Conservation (phyloP, 2,113 vertebrate genomes). For the Pterocles orientalis region DNA sequence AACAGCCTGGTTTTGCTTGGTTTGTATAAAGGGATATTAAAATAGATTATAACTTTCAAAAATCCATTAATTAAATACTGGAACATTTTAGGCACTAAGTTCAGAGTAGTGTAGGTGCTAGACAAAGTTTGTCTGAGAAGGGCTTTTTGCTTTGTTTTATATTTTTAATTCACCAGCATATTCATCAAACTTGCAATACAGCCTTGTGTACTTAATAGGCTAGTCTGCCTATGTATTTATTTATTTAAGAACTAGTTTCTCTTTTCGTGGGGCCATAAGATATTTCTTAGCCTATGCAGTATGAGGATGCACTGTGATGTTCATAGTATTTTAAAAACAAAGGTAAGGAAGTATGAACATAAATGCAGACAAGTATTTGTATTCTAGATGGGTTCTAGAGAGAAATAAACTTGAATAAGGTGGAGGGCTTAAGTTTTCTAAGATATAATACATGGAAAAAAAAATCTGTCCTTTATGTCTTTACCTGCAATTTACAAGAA, state of each 20-base stretch:
- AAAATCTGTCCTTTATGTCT: not conserved
- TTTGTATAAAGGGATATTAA: not conserved
- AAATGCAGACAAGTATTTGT: not conserved
- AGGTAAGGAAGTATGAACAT: not conserved
- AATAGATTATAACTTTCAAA: constrained; percentile 14
- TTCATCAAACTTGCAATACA: not conserved
- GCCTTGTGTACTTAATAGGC: not conserved
- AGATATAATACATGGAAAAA: not conserved
- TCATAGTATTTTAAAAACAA: not conserved
- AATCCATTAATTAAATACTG: constrained; percentile 1
- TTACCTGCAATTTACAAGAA: constrained; percentile 1
- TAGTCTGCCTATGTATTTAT: not conserved
- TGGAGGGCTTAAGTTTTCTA: not conserved
- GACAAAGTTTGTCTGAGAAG: not conserved
- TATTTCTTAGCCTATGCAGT: not conserved
- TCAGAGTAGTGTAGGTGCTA: not conserved
- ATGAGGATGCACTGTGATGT: not conserved
- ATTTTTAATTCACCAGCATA: not conserved
- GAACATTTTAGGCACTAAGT: not conserved
- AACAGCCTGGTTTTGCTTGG: not conserved
- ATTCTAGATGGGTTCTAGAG: not conserved
- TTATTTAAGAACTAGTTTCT: not conserved
- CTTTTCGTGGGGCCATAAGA: not conserved
- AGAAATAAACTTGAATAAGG: not conserved
- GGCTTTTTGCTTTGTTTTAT: not conserved